phyloP scores from a whole-genome alignment of 2,797 vertebrate species.

The Ficedula albicollis region DNA sequence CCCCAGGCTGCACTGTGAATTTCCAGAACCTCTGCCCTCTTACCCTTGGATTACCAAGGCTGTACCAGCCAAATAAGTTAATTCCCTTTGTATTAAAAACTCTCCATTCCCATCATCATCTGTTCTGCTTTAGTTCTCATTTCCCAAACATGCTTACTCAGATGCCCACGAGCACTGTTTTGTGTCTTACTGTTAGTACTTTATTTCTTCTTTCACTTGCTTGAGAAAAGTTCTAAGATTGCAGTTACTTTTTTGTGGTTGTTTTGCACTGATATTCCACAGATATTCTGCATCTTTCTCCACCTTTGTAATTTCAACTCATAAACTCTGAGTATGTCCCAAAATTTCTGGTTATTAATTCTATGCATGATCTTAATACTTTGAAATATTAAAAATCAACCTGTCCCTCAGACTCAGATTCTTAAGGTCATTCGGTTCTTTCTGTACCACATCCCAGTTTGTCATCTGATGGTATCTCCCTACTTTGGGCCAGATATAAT shows the following conservation, averaged over 20 bases:
- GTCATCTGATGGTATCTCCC: not conserved
- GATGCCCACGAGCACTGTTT: not conserved
- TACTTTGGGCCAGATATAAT: not conserved
- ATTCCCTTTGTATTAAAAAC: not conserved
- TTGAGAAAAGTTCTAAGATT: not conserved
- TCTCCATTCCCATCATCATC: not conserved
- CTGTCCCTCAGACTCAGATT: not conserved
- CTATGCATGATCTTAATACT: not conserved
- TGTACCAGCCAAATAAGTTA: not conserved
- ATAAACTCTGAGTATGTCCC: not conserved
- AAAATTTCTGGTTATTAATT: not conserved
- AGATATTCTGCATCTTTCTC: not conserved
- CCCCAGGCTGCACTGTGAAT: not conserved
- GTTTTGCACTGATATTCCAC: not conserved
- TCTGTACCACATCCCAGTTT: not conserved
- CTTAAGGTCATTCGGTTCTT: not conserved
- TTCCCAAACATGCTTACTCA: not conserved
- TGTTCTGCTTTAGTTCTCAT: not conserved
- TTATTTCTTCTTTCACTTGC: not conserved
- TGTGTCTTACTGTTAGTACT: not conserved
- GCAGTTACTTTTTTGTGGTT: not conserved
- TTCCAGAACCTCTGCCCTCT: not conserved
- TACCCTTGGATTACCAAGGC: not conserved
- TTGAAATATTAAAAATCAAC: not conserved
- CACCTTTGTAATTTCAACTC: not conserved